Percentiles rank a stretch among this genome's conserved stretches.
phyloP scores from a whole-genome alignment of 1,140 invertebrate species.

The Sycobia sp. region DNA sequence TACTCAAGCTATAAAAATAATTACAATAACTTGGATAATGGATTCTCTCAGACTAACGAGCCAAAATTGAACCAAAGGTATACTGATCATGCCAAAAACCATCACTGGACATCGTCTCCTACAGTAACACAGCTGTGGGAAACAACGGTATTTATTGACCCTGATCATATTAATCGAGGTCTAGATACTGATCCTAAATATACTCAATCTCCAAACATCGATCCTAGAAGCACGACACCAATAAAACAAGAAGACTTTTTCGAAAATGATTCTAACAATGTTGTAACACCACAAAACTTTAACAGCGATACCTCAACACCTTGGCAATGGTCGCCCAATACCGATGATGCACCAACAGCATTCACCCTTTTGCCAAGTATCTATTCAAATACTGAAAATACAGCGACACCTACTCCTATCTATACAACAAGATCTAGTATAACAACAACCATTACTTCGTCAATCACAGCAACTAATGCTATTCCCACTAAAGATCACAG shows the following conservation, averaged over 20 bases:
- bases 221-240: constrained; percentile 40
- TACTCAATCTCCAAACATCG: constrained; percentile 22
- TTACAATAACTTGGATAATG: constrained; percentile 37
- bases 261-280: constrained; percentile 38
- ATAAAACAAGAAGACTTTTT: constrained; percentile 32
- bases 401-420: constrained; percentile 46
- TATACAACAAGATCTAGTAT: constrained; percentile 48
- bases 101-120: constrained; percentile 65
- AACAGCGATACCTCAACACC: constrained; percentile 43
- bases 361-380: constrained; percentile 52
- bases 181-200: constrained; percentile 55
- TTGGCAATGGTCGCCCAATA: constrained; percentile 50
- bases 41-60: constrained; percentile 22
- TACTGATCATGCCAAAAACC: constrained; percentile 32
- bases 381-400: constrained; percentile 42
- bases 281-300: constrained; percentile 42
- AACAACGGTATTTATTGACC: constrained; percentile 71
- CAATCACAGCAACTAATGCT: constrained; percentile 43
- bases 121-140: constrained; percentile 67
- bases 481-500: constrained; percentile 23
- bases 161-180: constrained; percentile 73
- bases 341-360: constrained; percentile 54
- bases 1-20: constrained; percentile 45
- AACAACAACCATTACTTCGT: constrained; percentile 50
- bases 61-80: constrained; percentile 21